These are phyloP conservation scores for Cotesia vestalis DNA, from an alignment of 1,140 invertebrate species.

Conservation along the genomic window DNA sequence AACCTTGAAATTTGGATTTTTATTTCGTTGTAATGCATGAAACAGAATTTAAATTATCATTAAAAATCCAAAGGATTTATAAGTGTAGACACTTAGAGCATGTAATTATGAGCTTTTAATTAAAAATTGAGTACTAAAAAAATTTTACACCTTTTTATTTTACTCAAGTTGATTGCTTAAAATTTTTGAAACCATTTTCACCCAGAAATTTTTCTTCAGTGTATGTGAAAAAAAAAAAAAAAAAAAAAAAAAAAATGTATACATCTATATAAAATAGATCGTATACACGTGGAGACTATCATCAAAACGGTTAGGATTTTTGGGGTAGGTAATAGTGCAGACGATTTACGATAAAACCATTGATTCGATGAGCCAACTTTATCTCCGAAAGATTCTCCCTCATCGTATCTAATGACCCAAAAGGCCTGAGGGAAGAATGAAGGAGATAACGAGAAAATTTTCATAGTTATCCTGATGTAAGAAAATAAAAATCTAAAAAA, in stretches of 20 bases:
- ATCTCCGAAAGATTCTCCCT: background rate
- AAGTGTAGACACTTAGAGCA: too few species aligned
- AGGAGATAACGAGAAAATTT: constrained; percentile 17
- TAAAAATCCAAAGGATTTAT: too few species aligned
- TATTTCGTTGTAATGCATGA: too few species aligned
- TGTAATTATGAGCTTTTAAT: too few species aligned
- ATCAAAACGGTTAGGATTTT: background rate
- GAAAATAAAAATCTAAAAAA: constrained; percentile 4
- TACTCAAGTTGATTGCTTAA: too few species aligned
- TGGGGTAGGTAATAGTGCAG: constrained; percentile 21
- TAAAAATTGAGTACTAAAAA: too few species aligned
- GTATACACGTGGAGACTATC: constrained; percentile 12
- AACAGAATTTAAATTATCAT: too few species aligned
- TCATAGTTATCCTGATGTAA: constrained; percentile 12
- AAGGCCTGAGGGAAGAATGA: constrained; percentile 20
- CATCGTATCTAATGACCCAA: constrained; percentile 8
- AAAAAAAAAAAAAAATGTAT: background rate
- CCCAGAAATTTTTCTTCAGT: background rate
- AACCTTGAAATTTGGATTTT: too few species aligned
- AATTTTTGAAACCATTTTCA: too few species aligned
- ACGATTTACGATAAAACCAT: constrained; percentile 17
- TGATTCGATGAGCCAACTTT: background rate
- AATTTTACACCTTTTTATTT: too few species aligned
- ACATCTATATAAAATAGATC: background rate
- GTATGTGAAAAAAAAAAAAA: background rate